A percentile compares a stretch with the other conserved stretches of the same genome.
These are phyloP conservation scores for Rapana venosa DNA, from an alignment of 2,888 invertebrate genomes.

Conservation along the genomic window DNA sequence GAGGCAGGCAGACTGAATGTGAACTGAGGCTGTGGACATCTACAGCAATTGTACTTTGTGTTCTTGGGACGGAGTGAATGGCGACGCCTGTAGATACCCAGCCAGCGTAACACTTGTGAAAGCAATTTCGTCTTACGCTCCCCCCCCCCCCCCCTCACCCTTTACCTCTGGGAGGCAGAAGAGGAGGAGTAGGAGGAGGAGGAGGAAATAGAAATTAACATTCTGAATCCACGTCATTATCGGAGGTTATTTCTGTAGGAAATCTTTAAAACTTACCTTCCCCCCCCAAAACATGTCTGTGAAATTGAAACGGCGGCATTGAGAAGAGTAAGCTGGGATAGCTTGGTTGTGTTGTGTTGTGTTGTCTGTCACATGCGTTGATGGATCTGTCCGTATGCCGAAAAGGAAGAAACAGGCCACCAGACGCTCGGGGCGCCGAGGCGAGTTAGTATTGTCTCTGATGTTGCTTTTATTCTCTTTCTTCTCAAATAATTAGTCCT, in stretches of 20 bases:
- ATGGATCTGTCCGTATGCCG: slow-evolving; percentile 34
- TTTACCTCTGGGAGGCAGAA: too few species aligned
- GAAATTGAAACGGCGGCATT: too few species aligned
- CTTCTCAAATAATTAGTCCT: background rate
- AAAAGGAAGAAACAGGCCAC: slow-evolving; percentile 33
- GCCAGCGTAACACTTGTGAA: background rate
- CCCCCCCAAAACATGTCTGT: background rate
- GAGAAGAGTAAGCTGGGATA: too few species aligned
- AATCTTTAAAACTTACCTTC: background rate
- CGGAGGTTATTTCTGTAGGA: background rate
- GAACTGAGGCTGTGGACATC: too few species aligned
- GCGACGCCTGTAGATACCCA: background rate
- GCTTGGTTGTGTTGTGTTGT: too few species aligned
- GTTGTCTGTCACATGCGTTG: background rate
- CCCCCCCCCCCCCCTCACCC: too few species aligned
- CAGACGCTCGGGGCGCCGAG: slow-evolving; percentile 23
- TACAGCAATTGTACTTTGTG: background rate
- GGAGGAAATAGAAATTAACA: background rate
- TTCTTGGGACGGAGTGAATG: background rate
- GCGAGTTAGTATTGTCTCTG: slow-evolving; percentile 8
- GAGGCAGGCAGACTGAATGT: too few species aligned
- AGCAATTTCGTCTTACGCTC: background rate
- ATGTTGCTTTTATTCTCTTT: background rate
- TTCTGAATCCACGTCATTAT: background rate
- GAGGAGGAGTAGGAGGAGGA: background rate